A percentile compares a stretch with the other conserved stretches of the same genome.
Conservation (phyloP, 2,797 vertebrate genomes). For the Poeciliopsis presidionis region DNA sequence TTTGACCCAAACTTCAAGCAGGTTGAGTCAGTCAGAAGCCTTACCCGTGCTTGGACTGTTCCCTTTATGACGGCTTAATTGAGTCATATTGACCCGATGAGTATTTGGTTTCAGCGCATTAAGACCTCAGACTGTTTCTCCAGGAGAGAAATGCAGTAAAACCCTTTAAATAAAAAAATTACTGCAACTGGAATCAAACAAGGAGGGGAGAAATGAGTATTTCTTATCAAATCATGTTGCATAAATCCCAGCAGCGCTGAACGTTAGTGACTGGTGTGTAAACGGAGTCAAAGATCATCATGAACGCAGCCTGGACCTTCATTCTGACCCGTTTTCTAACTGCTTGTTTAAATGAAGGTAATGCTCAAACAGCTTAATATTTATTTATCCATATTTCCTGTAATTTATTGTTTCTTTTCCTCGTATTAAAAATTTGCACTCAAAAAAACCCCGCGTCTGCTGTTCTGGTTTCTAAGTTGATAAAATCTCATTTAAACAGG, state of each 20-base stretch:
- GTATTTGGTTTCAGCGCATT: conserved; percentile 1
- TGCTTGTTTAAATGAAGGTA: conserved; percentile 49
- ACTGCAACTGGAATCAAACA: background rate
- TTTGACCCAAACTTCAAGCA: conserved; percentile 14
- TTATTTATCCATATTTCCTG: conserved; percentile 74
- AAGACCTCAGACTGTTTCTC: conserved; percentile 3
- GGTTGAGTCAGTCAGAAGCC: conserved; percentile 16
- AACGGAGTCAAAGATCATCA: background rate
- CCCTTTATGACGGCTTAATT: conserved; percentile 9
- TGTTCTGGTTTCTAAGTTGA: background rate
- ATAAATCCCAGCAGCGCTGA: background rate
- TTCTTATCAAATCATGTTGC: background rate
- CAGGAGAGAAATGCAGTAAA: conserved; percentile 1
- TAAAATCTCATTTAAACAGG: background rate
- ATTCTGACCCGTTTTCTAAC: conserved; percentile 42
- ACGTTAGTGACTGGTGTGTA: background rate
- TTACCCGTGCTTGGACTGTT: conserved; percentile 11
- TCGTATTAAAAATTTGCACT: conserved; percentile 63
- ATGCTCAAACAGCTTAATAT: conserved; percentile 55
- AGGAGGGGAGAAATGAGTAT: background rate
- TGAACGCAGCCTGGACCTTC: background rate
- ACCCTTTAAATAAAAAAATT: too few relatives aligned
- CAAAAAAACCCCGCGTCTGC: background rate
- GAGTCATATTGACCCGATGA: conserved; percentile 20
- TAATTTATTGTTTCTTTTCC: conserved; percentile 75